A percentile compares a stretch with the other conserved stretches of the same genome.
These are phyloP conservation scores for Crotophaga sulcirostris DNA, from an alignment of 2,113 vertebrate species.

Conservation along the genomic window DNA sequence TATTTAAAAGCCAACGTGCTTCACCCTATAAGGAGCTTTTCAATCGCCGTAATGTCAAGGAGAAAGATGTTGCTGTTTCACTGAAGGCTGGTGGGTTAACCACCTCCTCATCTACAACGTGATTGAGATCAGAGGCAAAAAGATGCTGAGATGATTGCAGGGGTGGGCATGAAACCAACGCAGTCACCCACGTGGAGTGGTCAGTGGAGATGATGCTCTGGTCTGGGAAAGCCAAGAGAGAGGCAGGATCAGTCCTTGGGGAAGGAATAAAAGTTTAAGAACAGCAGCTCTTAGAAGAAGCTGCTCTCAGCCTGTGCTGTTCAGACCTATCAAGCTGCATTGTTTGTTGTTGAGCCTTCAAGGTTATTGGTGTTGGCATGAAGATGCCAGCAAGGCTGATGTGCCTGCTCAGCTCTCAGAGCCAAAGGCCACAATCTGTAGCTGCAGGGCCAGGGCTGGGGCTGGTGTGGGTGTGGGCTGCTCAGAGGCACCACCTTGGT, in stretches of 20 bases:
- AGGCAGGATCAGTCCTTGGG: not conserved
- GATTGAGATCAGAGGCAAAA: not conserved
- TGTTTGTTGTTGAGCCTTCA: not conserved
- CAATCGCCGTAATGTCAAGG: not conserved
- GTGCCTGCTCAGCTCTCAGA: not conserved
- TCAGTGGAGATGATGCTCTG: not conserved
- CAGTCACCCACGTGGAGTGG: accelerated
- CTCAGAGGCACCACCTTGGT: accelerated
- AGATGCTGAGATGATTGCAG: not conserved
- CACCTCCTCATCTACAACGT: not conserved
- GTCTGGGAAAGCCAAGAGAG: not conserved
- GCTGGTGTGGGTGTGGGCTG: no score
- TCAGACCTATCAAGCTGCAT: not conserved
- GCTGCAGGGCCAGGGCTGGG: no score
- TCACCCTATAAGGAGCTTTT: constrained; percentile 42
- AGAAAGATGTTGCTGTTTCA: not conserved
- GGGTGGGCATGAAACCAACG: accelerated
- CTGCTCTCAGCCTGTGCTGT: not conserved
- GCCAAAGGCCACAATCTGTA: not conserved
- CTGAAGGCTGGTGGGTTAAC: not conserved
- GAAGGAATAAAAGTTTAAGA: not conserved
- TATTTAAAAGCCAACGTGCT: constrained; percentile 31
- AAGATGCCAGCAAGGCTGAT: not conserved
- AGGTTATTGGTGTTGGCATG: not conserved
- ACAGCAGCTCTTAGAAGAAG: not conserved